phyloP scores from a whole-genome alignment of 1,140 invertebrate species.

The Myzus persicae region DNA sequence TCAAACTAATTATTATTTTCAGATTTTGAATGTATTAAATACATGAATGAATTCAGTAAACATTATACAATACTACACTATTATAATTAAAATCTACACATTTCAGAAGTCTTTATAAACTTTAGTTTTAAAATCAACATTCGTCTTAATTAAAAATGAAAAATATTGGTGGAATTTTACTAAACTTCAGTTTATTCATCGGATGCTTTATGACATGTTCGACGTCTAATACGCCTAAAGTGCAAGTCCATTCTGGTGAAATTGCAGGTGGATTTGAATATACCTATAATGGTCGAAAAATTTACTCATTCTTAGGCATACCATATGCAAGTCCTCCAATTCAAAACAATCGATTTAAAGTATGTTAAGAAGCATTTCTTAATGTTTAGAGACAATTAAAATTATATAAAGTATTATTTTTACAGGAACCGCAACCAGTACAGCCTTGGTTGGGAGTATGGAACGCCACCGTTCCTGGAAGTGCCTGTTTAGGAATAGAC shows the following conservation, averaged over 20 bases:
- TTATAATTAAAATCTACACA: too few relatives aligned
- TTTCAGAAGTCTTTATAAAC: too few relatives aligned
- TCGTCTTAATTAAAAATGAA: neutral
- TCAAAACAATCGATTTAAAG: constrained; percentile 71
- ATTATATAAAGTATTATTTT: neutral
- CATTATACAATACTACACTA: too few relatives aligned
- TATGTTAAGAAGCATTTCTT: constrained; percentile 62
- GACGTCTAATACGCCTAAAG: neutral
- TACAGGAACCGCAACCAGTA: constrained; percentile 63
- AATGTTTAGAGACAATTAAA: neutral
- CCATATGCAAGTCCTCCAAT: too few relatives aligned
- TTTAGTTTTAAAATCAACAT: too few relatives aligned
- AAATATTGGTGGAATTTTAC: neutral
- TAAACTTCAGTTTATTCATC: neutral
- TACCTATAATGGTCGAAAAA: constrained; percentile 43
- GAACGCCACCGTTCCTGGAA: constrained; percentile 64
- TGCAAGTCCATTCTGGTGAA: constrained; percentile 45
- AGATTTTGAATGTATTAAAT: too few relatives aligned
- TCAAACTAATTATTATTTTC: too few relatives aligned
- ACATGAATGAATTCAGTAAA: too few relatives aligned
- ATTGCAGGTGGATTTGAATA: neutral
- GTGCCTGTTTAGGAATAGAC: constrained; percentile 65
- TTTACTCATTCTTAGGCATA: too few relatives aligned
- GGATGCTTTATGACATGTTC: neutral
- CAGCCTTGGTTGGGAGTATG: constrained; percentile 65